Evolutionary conservation across 1,140 invertebrate genomes (phyloP), one percentile per base, ranked within the genome.

Genomic region (Portunus trituberculatus): DNA sequence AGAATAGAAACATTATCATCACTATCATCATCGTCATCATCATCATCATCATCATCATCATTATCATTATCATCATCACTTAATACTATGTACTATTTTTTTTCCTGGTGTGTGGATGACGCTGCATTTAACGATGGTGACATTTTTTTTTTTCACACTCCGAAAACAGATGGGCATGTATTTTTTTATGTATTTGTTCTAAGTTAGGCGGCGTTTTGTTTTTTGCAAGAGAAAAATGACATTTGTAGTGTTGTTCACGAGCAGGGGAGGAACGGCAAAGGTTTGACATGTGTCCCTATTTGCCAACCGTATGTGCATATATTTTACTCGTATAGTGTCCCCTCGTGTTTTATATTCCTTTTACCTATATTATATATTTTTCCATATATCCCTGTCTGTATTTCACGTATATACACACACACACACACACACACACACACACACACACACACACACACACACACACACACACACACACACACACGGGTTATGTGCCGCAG

Each of bases 321-420:
- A 76, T 76, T 76, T 76, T 76, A 39, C 39, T 39, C 39, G 39
- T 39, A 76, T 76, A 76, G 6, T 76, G 20, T 76, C 67, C 67
- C 67, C 67, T 76, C 67, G 67, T n/a, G n/a, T 76, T 76, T 25
- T n/a, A 76, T 76, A n/a, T 76, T 25, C 25, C 20, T 76, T 76
- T 76, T 76, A n/a, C 67, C 67, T 76, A 76, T n/a, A 76, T n/a
- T 76, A 76, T 76, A 76, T 76, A n/a, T 76, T 76, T 76, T 76
- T 8, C 67, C 20, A 76, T n/a, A 76, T 76, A n/a, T 76, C 67
- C 20, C 67, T 7, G n/a, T 25, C n/a, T 76, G n/a, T 76, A 76
- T 76, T 76, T 76, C 67, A 76, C 20, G 4, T 20, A n/a, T 20
- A n/a, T 20, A n/a, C 20, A 25, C 20, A n/a, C 7, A 25, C 67